Evolutionary conservation across 2,888 invertebrate genomes (phyloP).

Genomic region (Drosophila greeni): DNA sequence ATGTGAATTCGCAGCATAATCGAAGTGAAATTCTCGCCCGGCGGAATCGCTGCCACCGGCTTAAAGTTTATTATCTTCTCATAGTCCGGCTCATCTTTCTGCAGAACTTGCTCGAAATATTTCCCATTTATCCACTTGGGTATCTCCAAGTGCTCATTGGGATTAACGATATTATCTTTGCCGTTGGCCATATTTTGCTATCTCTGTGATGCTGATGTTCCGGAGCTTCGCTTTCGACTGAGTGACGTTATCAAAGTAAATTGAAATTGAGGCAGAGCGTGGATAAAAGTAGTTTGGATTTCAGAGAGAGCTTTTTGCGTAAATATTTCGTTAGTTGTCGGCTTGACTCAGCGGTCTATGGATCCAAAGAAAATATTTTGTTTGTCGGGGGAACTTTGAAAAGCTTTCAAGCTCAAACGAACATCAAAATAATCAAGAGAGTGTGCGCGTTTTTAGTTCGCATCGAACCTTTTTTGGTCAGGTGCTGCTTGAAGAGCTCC

Average conservation of each 20-base stretch:
- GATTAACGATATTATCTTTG: slow-evolving; percentile 49
- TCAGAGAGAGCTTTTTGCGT: not conserved
- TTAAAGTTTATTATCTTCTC: slow-evolving; percentile 57
- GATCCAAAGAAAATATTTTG: not conserved
- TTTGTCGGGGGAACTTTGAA: not conserved
- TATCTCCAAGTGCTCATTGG: slow-evolving; percentile 60
- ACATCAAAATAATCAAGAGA: not conserved
- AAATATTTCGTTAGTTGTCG: not conserved
- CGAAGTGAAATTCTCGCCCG: slow-evolving; percentile 75
- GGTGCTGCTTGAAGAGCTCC: slow-evolving; percentile 3
- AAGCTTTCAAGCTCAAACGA: slow-evolving; percentile 5
- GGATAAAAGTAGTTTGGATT: not conserved
- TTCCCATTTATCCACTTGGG: slow-evolving; percentile 67
- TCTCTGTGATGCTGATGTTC: not conserved
- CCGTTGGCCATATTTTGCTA: not conserved
- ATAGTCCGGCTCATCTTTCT: slow-evolving; percentile 61
- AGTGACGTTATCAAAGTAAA: not conserved
- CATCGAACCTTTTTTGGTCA: not conserved
- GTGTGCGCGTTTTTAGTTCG: not conserved
- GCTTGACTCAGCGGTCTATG: not conserved
- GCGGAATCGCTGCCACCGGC: slow-evolving; percentile 68
- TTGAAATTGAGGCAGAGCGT: not conserved
- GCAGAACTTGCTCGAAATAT: slow-evolving; percentile 60
- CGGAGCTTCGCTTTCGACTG: not conserved
- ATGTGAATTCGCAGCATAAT: slow-evolving; percentile 67